Percentiles rank a stretch among this genome's conserved stretches.
These are phyloP conservation scores for Cyphomyrus plagiostoma DNA, from an alignment of 2,113 vertebrate species.

Conservation along the genomic window DNA sequence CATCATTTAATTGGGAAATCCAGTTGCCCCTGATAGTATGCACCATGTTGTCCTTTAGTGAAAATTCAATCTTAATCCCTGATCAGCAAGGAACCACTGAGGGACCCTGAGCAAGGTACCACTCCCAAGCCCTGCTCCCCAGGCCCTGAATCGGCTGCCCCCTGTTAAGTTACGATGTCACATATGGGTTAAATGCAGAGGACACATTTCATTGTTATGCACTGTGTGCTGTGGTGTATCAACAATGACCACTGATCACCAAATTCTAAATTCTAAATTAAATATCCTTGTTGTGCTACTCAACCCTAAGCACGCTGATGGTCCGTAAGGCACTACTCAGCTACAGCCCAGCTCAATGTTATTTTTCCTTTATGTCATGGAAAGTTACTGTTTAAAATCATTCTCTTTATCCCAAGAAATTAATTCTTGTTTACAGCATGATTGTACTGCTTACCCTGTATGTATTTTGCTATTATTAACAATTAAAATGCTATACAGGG, in stretches of 20 bases:
- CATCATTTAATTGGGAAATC: not conserved
- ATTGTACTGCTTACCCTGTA: not conserved
- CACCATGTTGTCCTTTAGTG: not conserved
- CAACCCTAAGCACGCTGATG: not conserved
- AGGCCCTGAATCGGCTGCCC: too few relatives aligned
- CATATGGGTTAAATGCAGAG: too few relatives aligned
- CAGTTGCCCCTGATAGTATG: not conserved
- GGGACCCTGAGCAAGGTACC: too few relatives aligned
- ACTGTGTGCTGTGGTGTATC: too few relatives aligned
- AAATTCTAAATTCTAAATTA: not conserved
- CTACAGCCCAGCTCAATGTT: not conserved
- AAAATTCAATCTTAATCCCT: not conserved
- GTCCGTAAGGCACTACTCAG: not conserved
- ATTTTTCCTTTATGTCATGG: not conserved
- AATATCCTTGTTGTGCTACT: not conserved
- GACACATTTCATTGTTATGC: too few relatives aligned
- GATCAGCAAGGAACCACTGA: too few relatives aligned
- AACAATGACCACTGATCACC: too few relatives aligned
- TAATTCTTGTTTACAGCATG: not conserved
- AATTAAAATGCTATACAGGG: not conserved
- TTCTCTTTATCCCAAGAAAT: not conserved
- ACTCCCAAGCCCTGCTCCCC: too few relatives aligned
- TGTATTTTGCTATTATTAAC: not conserved
- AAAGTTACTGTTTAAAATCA: not conserved
- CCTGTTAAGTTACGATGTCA: too few relatives aligned